A percentile compares a stretch with the other conserved stretches of the same genome.
Evolutionary conservation across 2,888 invertebrate genomes (phyloP).

Genomic region (Eilema depressum): DNA sequence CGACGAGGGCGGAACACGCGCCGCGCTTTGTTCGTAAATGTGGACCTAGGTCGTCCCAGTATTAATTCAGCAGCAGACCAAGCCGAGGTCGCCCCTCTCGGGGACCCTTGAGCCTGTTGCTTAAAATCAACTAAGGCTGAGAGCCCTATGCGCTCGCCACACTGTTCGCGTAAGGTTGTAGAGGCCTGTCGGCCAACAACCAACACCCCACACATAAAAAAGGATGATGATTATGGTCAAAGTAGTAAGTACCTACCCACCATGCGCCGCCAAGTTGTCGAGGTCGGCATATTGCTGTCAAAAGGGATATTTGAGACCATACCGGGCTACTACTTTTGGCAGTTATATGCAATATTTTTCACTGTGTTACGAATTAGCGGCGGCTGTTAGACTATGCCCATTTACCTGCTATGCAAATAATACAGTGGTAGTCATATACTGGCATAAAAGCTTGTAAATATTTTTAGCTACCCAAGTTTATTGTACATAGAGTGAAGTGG

Average conservation of each 20-base stretch:
- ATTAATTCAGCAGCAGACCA: too few species aligned
- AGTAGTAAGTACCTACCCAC: neutral
- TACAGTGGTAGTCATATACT: neutral
- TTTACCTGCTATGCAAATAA: slow-evolving; percentile 53
- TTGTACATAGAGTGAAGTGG: neutral
- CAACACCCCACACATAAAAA: too few species aligned
- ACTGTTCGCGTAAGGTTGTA: too few species aligned
- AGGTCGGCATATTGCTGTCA: neutral
- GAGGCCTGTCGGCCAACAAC: too few species aligned
- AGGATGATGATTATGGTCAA: too few species aligned
- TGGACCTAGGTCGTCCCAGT: too few species aligned
- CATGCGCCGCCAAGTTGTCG: neutral
- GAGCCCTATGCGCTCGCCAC: too few species aligned
- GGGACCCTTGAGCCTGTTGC: too few species aligned
- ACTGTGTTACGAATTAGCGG: slow-evolving; percentile 53
- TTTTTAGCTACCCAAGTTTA: neutral
- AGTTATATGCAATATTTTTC: slow-evolving; percentile 57
- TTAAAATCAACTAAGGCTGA: too few species aligned
- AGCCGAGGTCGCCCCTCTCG: too few species aligned
- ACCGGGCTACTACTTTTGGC: slow-evolving; percentile 50
- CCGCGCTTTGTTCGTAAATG: too few species aligned
- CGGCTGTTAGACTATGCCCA: slow-evolving; percentile 51
- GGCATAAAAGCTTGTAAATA: neutral
- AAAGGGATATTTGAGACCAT: neutral
- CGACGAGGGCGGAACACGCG: too few species aligned